A percentile compares a stretch with the other conserved stretches of the same genome.
phyloP scores from a whole-genome alignment of 2,888 invertebrate species.

The Arge pagana region DNA sequence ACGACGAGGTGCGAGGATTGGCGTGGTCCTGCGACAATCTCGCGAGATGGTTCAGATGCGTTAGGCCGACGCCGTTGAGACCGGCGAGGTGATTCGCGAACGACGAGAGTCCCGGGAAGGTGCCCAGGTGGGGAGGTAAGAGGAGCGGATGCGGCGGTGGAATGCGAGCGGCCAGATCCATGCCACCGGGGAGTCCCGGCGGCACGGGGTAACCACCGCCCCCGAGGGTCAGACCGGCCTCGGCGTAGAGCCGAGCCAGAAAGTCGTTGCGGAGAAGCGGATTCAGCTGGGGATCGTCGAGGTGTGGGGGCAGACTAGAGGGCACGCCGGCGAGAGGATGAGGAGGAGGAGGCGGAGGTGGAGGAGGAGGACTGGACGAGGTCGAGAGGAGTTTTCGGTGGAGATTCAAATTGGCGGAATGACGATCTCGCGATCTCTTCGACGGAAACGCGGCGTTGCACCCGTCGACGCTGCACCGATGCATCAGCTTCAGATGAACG shows the following conservation, averaged over 20 bases:
- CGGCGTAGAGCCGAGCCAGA: constrained; percentile 77
- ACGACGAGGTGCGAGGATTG: constrained; percentile 37
- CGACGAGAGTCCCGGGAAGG: constrained; percentile 62
- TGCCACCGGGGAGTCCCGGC: constrained; percentile 48
- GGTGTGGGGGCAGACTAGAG: constrained; percentile 61
- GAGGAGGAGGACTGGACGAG: constrained; percentile 63
- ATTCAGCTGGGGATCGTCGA: constrained; percentile 59
- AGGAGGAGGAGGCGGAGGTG: too few species aligned
- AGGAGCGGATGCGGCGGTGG: constrained; percentile 65
- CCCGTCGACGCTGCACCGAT: constrained; percentile 92
- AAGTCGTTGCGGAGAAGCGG: constrained; percentile 78
- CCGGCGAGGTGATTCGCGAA: constrained; percentile 54
- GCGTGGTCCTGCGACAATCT: constrained; percentile 44
- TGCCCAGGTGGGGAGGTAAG: constrained; percentile 64
- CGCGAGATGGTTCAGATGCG: constrained; percentile 46
- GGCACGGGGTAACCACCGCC: constrained; percentile 59
- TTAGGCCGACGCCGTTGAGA: constrained; percentile 59
- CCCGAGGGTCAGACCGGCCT: constrained; percentile 59
- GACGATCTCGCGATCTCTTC: constrained; percentile 88
- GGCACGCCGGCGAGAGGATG: constrained; percentile 57
- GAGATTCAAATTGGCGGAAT: constrained; percentile 88
- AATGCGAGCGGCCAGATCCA: constrained; percentile 51
- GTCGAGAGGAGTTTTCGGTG: constrained; percentile 88
- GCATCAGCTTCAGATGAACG: constrained; percentile 93
- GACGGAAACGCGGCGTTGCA: constrained; percentile 95